Evolutionary conservation across 2,113 vertebrate species (phyloP).

Genomic region (Geococcyx californianus): DNA sequence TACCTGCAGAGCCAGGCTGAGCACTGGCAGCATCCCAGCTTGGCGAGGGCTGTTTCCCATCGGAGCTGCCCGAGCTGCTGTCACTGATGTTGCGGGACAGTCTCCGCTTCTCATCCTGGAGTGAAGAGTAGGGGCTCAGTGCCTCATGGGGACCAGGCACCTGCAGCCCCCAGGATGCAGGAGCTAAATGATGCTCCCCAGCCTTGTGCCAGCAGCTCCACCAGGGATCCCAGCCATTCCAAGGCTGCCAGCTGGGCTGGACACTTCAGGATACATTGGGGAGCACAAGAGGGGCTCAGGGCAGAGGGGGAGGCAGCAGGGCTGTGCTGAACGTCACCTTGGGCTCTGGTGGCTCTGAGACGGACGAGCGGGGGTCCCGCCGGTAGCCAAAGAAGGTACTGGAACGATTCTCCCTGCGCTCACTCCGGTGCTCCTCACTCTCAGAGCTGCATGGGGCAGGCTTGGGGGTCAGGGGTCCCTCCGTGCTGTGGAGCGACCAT

Average conservation of each 20-base stretch:
- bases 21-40: background rate
- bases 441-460: background rate
- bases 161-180: rapidly evolving
- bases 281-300: rapidly evolving
- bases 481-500: background rate
- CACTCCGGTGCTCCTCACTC: background rate
- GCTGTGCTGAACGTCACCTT: slow-evolving; percentile 25
- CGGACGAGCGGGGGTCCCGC: background rate
- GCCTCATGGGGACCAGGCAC: rapidly evolving
- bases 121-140: background rate
- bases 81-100: background rate
- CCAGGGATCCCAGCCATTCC: rapidly evolving
- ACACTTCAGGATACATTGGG: background rate
- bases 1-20: background rate
- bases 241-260: rapidly evolving
- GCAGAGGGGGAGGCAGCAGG: background rate
- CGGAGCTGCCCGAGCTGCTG: background rate
- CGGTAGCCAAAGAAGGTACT: background rate
- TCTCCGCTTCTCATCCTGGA: background rate
- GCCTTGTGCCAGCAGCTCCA: background rate
- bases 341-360: background rate
- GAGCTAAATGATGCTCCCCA: background rate
- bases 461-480: background rate
- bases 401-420: slow-evolving; percentile 10
- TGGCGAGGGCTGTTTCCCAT: background rate